Percentiles rank a stretch among this genome's conserved stretches.
These are phyloP conservation scores for Dorcus parallelipipedus DNA, from an alignment of 2,888 invertebrate species.

Conservation along the genomic window DNA sequence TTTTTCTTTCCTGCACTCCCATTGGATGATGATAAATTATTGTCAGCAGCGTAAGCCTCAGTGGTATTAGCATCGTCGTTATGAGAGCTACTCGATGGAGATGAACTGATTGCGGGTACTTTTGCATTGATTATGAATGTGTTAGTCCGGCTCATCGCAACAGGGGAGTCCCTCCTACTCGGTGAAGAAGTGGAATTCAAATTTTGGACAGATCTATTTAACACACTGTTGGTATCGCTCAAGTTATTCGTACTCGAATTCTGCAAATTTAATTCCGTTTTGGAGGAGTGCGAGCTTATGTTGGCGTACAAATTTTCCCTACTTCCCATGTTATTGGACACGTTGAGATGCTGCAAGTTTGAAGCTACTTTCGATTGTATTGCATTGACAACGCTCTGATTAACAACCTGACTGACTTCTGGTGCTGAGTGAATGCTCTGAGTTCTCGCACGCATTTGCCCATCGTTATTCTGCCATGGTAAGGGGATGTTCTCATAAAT, in stretches of 20 bases:
- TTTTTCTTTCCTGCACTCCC: constrained; percentile 47
- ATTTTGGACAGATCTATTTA: constrained; percentile 28
- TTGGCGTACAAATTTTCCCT: constrained; percentile 46
- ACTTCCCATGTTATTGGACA: constrained; percentile 26
- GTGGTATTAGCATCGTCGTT: constrained; percentile 19
- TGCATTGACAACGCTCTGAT: constrained; percentile 39
- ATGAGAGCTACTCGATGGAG: constrained; percentile 17
- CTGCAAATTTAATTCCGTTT: constrained; percentile 15
- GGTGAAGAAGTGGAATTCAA: constrained; percentile 18
- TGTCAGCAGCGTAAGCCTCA: constrained; percentile 21
- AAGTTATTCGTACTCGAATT: constrained; percentile 20
- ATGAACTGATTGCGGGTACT: constrained; percentile 13
- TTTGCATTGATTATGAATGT: constrained; percentile 36
- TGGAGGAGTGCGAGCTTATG: constrained; percentile 24
- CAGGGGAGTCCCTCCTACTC: constrained; percentile 13
- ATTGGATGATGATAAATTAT: constrained; percentile 23
- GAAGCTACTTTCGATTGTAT: constrained; percentile 24
- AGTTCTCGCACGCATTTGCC: constrained; percentile 52
- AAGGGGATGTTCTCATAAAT: constrained; percentile 80
- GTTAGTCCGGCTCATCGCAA: constrained; percentile 31
- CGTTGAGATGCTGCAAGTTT: constrained; percentile 31
- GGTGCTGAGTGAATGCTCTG: constrained; percentile 72
- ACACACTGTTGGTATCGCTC: constrained; percentile 24
- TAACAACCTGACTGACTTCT: constrained; percentile 50
- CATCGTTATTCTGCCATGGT: constrained; percentile 55